A percentile compares a stretch with the other conserved stretches of the same genome.
Conservation (phyloP, 2,888 invertebrate species). For the Agriopis marginaria region DNA sequence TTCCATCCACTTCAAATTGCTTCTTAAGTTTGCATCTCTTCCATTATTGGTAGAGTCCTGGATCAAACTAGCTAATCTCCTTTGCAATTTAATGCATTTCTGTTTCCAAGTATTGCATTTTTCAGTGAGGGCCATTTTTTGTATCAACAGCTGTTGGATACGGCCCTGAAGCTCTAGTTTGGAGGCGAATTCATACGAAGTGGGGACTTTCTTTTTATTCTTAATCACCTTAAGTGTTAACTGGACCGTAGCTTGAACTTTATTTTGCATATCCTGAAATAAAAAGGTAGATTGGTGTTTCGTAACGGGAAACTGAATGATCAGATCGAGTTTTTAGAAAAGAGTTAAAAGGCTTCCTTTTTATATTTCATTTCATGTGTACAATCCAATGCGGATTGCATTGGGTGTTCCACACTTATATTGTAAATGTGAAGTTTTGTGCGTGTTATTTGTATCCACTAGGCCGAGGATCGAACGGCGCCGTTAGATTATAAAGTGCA, state of each 20-base stretch:
- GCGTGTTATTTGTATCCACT: no score
- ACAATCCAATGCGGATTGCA: no score
- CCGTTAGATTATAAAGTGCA: no score
- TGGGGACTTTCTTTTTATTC: conserved; percentile 22
- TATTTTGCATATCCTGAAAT: conserved; percentile 31
- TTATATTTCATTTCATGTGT: background rate
- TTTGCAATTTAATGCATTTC: conserved; percentile 34
- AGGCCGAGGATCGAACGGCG: no score
- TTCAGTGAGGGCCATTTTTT: conserved; percentile 38
- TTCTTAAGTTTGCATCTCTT: background rate
- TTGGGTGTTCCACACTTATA: no score
- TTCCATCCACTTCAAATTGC: conserved; percentile 28
- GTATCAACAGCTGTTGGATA: conserved; percentile 43
- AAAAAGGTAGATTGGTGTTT: no score
- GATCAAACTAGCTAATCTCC: conserved; percentile 25
- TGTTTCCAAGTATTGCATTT: conserved; percentile 39
- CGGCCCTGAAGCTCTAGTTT: conserved; percentile 40
- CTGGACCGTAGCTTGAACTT: background rate
- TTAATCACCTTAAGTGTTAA: conserved; percentile 7
- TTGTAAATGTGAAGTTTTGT: no score
- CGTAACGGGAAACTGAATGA: no score
- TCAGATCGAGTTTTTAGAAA: background rate
- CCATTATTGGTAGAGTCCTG: conserved; percentile 11
- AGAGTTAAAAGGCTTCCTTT: background rate
- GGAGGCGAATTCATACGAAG: conserved; percentile 24